Conservation (phyloP, 2,797 vertebrate genomes). For the Spea hammondii region DNA sequence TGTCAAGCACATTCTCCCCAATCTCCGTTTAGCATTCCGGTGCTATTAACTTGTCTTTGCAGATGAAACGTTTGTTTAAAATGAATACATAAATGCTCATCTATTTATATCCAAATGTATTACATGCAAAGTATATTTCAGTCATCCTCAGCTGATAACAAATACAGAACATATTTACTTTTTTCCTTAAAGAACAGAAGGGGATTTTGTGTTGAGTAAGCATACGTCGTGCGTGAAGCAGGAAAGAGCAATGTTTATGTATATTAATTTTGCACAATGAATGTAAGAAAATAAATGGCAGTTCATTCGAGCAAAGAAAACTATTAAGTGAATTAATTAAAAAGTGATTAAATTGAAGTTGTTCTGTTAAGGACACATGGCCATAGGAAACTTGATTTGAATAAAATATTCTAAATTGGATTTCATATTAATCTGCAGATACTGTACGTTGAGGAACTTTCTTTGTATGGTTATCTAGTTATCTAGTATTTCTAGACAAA, state of each 20-base stretch:
- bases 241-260: conserved; percentile 37
- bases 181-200: conserved; percentile 31
- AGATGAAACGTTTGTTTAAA: conserved; percentile 1
- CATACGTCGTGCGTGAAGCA: conserved; percentile 23
- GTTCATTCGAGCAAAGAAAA: conserved; percentile 56
- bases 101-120: conserved; percentile 17
- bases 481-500: too few relatives aligned
- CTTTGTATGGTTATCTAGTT: too few relatives aligned
- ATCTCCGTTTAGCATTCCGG: too few relatives aligned
- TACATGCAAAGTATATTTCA: conserved; percentile 4
- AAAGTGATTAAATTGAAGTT: conserved; percentile 56
- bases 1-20: too few relatives aligned
- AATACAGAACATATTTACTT: conserved; percentile 26
- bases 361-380: conserved; percentile 46
- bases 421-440: not conserved
- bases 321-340: conserved; percentile 54
- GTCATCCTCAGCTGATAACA: not conserved
- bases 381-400: conserved; percentile 58
- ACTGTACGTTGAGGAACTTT: too few relatives aligned
- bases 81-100: conserved; percentile 13
- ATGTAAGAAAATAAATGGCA: conserved; percentile 51
- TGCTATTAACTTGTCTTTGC: not conserved
- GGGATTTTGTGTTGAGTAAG: conserved; percentile 21
- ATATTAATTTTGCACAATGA: conserved; percentile 17
- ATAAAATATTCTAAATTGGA: conserved; percentile 11